A percentile compares a stretch with the other conserved stretches of the same genome.
Conservation (phyloP, 2,797 vertebrate genomes). For the Lemur catta region DNA sequence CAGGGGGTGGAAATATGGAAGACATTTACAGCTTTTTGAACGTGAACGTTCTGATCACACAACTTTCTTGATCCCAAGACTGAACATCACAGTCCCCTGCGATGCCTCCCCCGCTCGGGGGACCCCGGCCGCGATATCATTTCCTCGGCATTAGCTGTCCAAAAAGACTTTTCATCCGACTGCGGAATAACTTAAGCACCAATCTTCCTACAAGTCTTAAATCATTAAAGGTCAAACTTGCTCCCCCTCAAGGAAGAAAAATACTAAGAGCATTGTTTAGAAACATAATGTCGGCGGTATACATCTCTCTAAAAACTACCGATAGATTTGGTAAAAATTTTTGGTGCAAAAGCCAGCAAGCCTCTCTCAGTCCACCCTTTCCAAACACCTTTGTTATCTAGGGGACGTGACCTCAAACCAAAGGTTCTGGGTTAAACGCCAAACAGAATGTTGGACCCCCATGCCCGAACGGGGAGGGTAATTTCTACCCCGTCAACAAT, state of each 20-base stretch:
- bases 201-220: background rate
- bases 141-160: background rate
- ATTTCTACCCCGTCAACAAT: background rate
- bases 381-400: background rate
- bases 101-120: accelerated
- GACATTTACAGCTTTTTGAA: accelerated
- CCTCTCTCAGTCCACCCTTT: accelerated
- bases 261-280: no score
- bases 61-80: background rate
- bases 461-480: accelerated
- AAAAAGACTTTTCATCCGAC: background rate
- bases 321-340: accelerated
- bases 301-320: background rate
- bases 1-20: background rate
- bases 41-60: background rate
- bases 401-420: accelerated
- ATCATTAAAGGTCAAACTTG: background rate
- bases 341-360: accelerated
- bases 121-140: accelerated
- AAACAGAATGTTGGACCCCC: no score
- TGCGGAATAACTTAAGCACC: background rate
- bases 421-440: background rate
- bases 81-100: accelerated
- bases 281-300: accelerated
- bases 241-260: background rate